Conservation (phyloP, 2,113 vertebrate genomes). For the Raja brachyura region DNA sequence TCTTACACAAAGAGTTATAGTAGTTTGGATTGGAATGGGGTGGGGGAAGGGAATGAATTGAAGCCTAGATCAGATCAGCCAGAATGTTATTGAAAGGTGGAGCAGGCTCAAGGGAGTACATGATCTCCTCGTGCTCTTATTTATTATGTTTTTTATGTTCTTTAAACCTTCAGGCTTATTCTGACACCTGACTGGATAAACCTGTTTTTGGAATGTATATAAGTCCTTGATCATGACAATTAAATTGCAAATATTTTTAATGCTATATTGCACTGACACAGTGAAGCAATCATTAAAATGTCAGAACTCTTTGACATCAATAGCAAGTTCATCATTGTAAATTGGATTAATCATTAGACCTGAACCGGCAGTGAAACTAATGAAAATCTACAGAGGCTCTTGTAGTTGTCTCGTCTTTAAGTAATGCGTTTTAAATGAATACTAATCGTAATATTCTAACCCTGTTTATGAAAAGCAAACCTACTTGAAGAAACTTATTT, state of each 20-base stretch:
- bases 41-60: no score
- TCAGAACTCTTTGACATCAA: neutral
- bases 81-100: no score
- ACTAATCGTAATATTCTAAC: neutral
- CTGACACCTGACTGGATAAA: neutral
- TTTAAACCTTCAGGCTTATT: neutral
- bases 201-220: neutral
- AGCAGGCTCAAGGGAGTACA: no score
- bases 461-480: neutral
- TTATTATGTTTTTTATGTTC: no score
- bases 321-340: neutral
- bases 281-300: neutral
- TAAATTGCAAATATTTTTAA: neutral
- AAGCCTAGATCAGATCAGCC: no score
- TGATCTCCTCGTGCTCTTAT: no score
- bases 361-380: neutral
- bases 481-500: neutral
- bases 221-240: neutral
- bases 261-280: neutral
- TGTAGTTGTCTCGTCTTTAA: neutral
- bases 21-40: no score
- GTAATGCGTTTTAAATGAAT: neutral
- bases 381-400: neutral
- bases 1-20: no score
- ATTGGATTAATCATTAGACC: neutral